phyloP scores from a whole-genome alignment of 2,113 vertebrate species.

The Limanda limanda region DNA sequence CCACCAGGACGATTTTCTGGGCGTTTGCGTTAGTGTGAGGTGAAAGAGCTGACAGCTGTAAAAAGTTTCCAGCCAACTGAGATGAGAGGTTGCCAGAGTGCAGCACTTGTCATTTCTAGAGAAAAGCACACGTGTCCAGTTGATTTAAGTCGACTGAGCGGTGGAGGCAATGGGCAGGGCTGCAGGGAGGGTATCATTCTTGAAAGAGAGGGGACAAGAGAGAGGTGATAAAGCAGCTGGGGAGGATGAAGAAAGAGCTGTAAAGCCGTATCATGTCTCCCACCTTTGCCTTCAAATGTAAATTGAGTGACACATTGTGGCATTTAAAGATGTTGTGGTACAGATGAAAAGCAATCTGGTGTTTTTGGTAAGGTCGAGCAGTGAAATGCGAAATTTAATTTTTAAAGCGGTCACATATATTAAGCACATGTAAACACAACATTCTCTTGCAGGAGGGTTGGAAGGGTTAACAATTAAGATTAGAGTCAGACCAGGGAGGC shows the following conservation, averaged over 20 bases:
- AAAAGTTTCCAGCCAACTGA: conserved; percentile 64
- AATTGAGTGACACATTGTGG: conserved; percentile 43
- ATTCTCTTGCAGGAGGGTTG: neutral
- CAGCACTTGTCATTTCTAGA: conserved; percentile 71
- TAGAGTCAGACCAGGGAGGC: neutral
- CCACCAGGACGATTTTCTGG: conserved; percentile 50
- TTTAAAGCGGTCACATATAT: conserved; percentile 4
- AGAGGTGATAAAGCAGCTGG: conserved; percentile 14
- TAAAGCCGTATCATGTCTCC: conserved; percentile 19
- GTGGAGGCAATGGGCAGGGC: conserved; percentile 21
- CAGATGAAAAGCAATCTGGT: conserved; percentile 14
- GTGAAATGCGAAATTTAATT: conserved; percentile 35
- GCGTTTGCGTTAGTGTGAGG: conserved; percentile 55
- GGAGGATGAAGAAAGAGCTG: conserved; percentile 40
- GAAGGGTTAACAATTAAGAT: neutral
- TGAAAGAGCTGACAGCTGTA: conserved; percentile 74
- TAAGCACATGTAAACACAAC: neutral
- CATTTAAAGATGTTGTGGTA: conserved; percentile 26
- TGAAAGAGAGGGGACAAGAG: conserved; percentile 13
- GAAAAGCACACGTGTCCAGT: conserved; percentile 64
- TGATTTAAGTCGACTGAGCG: conserved; percentile 56
- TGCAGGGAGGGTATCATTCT: conserved; percentile 17
- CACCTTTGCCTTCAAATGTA: conserved; percentile 10
- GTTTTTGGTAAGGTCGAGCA: neutral
- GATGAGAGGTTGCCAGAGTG: conserved; percentile 66